Evolutionary conservation across 1,140 invertebrate genomes (phyloP).

Genomic region (Panulirus ornatus): DNA sequence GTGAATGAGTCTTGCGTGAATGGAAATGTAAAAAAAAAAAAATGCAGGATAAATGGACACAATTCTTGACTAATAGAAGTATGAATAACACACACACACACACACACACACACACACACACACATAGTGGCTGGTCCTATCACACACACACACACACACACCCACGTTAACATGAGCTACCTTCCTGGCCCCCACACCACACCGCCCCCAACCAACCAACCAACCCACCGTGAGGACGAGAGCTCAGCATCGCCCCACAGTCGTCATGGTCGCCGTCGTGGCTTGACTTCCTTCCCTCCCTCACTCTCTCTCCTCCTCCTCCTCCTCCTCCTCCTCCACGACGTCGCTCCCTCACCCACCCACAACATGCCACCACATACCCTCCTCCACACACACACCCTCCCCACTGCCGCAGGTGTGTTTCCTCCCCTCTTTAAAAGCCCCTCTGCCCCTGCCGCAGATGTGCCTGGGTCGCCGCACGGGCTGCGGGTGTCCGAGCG

Average conservation of each 20-base stretch:
- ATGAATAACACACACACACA: too few species aligned
- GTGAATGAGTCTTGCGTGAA: not conserved
- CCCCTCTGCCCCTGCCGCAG: not conserved
- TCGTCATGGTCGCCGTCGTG: not conserved
- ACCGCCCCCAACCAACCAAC: too few species aligned
- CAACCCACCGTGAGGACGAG: too few species aligned
- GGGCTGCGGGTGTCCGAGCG: conserved; percentile 48
- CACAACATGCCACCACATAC: not conserved
- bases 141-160: too few species aligned
- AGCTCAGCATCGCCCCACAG: too few species aligned
- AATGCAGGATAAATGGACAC: not conserved
- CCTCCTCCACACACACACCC: not conserved
- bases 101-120: too few species aligned
- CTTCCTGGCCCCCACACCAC: too few species aligned
- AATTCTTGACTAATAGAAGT: too few species aligned
- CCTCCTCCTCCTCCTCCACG: not conserved
- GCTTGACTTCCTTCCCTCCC: not conserved
- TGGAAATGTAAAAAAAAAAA: not conserved
- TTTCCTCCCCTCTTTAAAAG: not conserved
- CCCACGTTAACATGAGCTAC: too few species aligned
- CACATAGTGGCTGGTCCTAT: too few species aligned
- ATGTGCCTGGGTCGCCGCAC: conserved; percentile 58
- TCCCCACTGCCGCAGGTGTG: too few species aligned
- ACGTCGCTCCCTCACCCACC: not conserved
- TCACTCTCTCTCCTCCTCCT: not conserved